A percentile compares a stretch with the other conserved stretches of the same genome.
Conservation (phyloP, 2,797 vertebrate genomes). For the Lates japonicus region DNA sequence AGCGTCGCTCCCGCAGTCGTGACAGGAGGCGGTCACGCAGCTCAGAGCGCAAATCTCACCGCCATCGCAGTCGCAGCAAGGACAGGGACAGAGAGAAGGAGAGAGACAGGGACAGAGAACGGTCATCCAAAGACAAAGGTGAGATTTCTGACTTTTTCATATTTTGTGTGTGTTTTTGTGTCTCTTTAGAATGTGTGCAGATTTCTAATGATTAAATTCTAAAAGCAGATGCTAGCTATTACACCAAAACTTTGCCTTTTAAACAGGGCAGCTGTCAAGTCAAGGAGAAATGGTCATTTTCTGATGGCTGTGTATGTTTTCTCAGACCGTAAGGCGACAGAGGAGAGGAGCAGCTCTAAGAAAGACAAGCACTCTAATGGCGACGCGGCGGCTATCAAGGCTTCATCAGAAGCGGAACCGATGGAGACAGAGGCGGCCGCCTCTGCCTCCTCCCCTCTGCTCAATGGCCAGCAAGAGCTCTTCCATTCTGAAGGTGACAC, state of each 20-base stretch:
- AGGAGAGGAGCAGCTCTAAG: slow-evolving; percentile 95
- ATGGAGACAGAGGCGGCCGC: slow-evolving; percentile 91
- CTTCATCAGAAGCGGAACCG: slow-evolving; percentile 89
- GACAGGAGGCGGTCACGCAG: slow-evolving; percentile 95
- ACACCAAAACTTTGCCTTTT: too few species aligned
- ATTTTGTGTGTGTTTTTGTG: not conserved
- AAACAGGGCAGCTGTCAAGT: not conserved
- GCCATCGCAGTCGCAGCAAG: slow-evolving; percentile 94
- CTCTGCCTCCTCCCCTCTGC: slow-evolving; percentile 93
- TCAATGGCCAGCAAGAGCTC: slow-evolving; percentile 98
- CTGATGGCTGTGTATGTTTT: slow-evolving; percentile 49
- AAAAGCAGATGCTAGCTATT: too few species aligned
- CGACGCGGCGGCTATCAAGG: slow-evolving; percentile 74
- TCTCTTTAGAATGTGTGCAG: not conserved
- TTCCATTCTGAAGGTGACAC: slow-evolving; percentile 99
- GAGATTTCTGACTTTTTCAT: slow-evolving; percentile 29
- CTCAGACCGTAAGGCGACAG: slow-evolving; percentile 94
- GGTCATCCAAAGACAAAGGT: slow-evolving; percentile 98
- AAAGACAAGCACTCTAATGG: slow-evolving; percentile 89
- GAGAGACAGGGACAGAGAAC: slow-evolving; percentile 92
- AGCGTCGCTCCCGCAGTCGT: slow-evolving; percentile 94
- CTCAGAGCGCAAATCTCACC: slow-evolving; percentile 93
- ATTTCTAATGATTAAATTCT: not conserved
- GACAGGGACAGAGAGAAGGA: slow-evolving; percentile 92
- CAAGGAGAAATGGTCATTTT: not conserved